Evolutionary conservation across 1,140 invertebrate genomes (phyloP), one percentile per base, ranked within the genome.

Genomic region (Cepaea nemoralis): DNA sequence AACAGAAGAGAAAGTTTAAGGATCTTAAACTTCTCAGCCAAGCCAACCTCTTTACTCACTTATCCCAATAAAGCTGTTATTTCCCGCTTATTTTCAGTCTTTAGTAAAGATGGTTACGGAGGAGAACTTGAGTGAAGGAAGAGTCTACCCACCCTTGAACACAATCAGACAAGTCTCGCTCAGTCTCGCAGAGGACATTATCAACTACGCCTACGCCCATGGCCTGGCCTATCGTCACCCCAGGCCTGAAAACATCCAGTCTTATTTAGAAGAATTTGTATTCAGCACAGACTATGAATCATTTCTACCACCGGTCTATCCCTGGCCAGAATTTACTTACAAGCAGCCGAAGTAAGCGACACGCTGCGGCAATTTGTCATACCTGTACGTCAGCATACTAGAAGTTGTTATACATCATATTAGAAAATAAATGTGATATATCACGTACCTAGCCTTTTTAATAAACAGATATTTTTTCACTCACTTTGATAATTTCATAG

Each of bases 81-180:
- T 45, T 71, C 5, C 31, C 12, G 6, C 37, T 39, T n/a, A n/a
- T 19, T n/a, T 55, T 6, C 75, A 97, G 94, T 94, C 95, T 39
- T 92, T 99, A 22, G 94, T 97, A 14, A 93, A 95, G n/a, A 92
- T 96, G 80, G 97, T 99, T 0, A 94, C 94, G 12, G 93, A 96
- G 74, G 93, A 93, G 12, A 95, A 99, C 91, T 92, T 99, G 55
- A 93, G 93, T 0, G 94, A 94, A 79, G 98, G 98, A n/a, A 95
- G 96, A 83, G 93, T 99, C 37, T 99, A 99, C 90, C 99, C 99
- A 24, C 97, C 97, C 0, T 92, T 99, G 16, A 92, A 93, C n/a
- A 94, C 94, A 27, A 98, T 99, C 86, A 94, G 95, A 83, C 94
- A 96, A 70, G 96, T 97, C 74, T 99, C 98, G 0, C 86, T 97